These are phyloP conservation scores for Lutjanus argentimaculatus DNA, from an alignment of 2,797 vertebrate species.

Conservation along the genomic window DNA sequence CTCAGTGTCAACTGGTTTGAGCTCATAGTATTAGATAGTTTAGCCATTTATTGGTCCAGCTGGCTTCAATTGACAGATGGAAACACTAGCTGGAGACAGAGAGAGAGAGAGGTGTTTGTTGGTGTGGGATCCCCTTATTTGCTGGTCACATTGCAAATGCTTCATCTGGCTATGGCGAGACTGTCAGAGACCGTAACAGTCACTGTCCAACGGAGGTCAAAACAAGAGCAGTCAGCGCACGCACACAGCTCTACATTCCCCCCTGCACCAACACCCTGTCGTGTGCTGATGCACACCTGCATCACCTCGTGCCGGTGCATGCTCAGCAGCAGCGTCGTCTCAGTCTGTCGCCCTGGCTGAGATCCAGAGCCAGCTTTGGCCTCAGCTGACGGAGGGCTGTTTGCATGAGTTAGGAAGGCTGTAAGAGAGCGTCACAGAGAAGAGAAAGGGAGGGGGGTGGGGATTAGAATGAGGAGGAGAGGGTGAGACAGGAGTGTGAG, in stretches of 20 bases:
- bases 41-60: background rate
- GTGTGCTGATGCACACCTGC: conserved; percentile 25
- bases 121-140: background rate
- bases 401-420: conserved; percentile 28
- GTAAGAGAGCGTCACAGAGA: background rate
- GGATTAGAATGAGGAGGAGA: background rate
- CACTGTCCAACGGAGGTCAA: conserved; percentile 1
- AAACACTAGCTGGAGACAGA: conserved; percentile 2
- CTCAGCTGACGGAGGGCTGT: conserved; percentile 17
- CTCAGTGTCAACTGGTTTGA: background rate
- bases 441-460: too few species aligned
- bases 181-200: conserved; percentile 1
- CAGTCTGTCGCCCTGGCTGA: conserved; percentile 50
- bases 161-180: background rate
- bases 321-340: conserved; percentile 25
- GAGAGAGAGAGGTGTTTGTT: background rate
- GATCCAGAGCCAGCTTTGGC: conserved; percentile 57
- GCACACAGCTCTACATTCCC: conserved; percentile 1
- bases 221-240: background rate
- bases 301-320: conserved; percentile 31
- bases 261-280: conserved; percentile 1
- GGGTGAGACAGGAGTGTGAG: conserved; percentile 1
- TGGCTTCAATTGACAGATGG: background rate
- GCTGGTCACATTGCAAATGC: background rate
- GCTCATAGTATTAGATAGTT: background rate